A percentile compares a stretch with the other conserved stretches of the same genome.
These are phyloP conservation scores for Centrocercus urophasianus DNA, from an alignment of 2,113 vertebrate genomes.

Conservation along the genomic window DNA sequence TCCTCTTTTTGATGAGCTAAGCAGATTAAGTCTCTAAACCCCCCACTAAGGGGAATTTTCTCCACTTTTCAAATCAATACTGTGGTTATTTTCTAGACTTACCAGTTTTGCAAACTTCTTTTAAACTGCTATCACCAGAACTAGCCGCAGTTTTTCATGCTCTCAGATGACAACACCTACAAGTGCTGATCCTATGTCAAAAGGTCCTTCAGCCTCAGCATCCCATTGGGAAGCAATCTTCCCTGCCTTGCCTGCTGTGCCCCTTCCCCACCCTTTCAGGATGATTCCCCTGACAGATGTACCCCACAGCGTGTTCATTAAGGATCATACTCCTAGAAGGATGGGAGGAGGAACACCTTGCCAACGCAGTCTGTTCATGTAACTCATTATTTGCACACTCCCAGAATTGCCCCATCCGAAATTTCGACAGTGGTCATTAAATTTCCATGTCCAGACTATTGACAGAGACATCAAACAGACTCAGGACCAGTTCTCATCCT, in stretches of 20 bases:
- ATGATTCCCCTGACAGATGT: neutral
- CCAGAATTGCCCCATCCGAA: accelerated
- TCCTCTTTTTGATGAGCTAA: slow-evolving; percentile 71
- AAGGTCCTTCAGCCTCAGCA: neutral
- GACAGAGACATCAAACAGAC: neutral
- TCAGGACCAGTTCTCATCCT: neutral
- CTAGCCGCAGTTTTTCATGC: neutral
- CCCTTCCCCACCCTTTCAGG: neutral
- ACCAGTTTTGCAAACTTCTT: neutral
- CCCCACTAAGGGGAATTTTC: slow-evolving; percentile 46
- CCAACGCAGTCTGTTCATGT: neutral
- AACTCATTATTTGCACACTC: neutral
- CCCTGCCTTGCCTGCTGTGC: neutral
- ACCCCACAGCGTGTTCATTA: neutral
- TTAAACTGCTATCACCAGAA: neutral
- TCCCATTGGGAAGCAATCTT: neutral
- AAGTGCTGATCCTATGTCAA: neutral
- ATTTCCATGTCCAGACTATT: neutral
- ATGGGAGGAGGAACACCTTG: neutral
- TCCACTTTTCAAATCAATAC: slow-evolving; percentile 47
- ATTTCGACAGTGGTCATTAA: neutral
- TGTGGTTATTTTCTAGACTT: slow-evolving; percentile 36
- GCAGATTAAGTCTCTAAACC: slow-evolving; percentile 64
- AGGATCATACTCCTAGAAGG: neutral
- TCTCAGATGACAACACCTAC: neutral